Conservation (phyloP, 64 coral and sea anemone genomes). For the Platygyra sinensis region DNA sequence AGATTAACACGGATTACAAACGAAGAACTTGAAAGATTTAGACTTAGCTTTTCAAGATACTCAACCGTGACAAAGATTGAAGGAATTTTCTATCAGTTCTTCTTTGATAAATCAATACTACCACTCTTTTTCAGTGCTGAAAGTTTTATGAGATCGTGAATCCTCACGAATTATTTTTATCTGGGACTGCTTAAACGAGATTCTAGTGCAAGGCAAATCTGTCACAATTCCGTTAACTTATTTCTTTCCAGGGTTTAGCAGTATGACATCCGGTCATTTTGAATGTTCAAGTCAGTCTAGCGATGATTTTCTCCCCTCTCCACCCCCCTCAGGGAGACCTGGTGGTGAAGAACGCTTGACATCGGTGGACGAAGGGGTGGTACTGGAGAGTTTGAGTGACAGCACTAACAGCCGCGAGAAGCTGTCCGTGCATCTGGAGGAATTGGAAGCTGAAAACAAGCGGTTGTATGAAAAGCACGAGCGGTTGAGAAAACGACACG, state of each 20-base stretch:
- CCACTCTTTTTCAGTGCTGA: too few species aligned
- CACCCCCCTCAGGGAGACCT: constrained; percentile 25
- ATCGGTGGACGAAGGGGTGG: constrained; percentile 92
- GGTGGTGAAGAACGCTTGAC: constrained; percentile 67
- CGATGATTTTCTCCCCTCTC: constrained; percentile 43
- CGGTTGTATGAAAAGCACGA: constrained; percentile 52
- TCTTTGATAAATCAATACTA: too few species aligned
- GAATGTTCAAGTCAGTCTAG: constrained; percentile 50
- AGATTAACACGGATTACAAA: too few species aligned
- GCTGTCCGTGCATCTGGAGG: constrained; percentile 43
- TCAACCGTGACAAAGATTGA: too few species aligned
- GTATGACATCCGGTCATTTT: constrained; percentile 1
- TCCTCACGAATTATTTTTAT: too few species aligned
- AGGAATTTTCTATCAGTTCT: too few species aligned
- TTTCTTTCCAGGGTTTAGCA: background rate
- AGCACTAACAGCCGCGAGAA: constrained; percentile 75
- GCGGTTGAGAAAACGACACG: constrained; percentile 34
- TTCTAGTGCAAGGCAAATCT: too few species aligned
- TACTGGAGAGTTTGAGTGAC: constrained; percentile 72
- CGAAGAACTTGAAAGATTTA: too few species aligned
- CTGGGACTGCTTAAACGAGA: too few species aligned
- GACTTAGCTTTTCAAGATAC: too few species aligned
- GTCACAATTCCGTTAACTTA: background rate
- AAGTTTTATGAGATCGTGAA: too few species aligned
- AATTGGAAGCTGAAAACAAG: constrained; percentile 63